Evolutionary conservation across 2,888 invertebrate species (phyloP).

Genomic region (Latheticus oryzae): DNA sequence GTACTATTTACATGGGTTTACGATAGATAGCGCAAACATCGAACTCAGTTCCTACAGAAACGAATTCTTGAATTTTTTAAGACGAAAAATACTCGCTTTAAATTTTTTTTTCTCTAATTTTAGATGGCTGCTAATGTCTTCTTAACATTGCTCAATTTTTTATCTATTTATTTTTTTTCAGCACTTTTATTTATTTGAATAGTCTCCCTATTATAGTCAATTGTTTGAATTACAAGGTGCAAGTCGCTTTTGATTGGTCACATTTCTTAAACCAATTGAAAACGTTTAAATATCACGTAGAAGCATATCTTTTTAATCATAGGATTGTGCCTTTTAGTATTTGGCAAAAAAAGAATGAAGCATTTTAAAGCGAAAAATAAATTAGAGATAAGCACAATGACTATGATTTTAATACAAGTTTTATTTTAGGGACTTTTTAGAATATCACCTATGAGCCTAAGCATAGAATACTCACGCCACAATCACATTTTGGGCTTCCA

Average conservation of each 20-base stretch:
- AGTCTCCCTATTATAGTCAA: slow-evolving; percentile 59
- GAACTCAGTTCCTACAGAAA: background rate
- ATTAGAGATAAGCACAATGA: too few relatives aligned
- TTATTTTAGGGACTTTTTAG: slow-evolving; percentile 10
- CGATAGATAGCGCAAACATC: background rate
- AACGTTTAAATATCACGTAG: slow-evolving; percentile 51
- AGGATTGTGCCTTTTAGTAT: slow-evolving; percentile 56
- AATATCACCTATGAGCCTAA: slow-evolving; percentile 42
- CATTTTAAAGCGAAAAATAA: too few relatives aligned
- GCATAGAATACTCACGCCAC: slow-evolving; percentile 49
- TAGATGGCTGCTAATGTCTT: slow-evolving; percentile 18
- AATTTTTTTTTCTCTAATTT: background rate
- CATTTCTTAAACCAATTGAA: too few relatives aligned
- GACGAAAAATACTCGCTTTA: background rate
- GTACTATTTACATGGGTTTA: slow-evolving; percentile 4
- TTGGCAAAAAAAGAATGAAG: too few relatives aligned
- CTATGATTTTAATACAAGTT: slow-evolving; percentile 26
- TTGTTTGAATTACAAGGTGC: slow-evolving; percentile 48
- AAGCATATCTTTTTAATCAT: slow-evolving; percentile 56
- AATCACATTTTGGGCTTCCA: slow-evolving; percentile 62
- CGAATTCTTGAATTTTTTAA: background rate
- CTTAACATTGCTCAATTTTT: slow-evolving; percentile 34
- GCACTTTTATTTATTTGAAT: slow-evolving; percentile 15
- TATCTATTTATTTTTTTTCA: slow-evolving; percentile 3
- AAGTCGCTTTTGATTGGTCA: too few relatives aligned